Evolutionary conservation across 1,140 invertebrate genomes (phyloP), one percentile per base, ranked within the genome.

Genomic region (Caenorhabditis brenneri): DNA sequence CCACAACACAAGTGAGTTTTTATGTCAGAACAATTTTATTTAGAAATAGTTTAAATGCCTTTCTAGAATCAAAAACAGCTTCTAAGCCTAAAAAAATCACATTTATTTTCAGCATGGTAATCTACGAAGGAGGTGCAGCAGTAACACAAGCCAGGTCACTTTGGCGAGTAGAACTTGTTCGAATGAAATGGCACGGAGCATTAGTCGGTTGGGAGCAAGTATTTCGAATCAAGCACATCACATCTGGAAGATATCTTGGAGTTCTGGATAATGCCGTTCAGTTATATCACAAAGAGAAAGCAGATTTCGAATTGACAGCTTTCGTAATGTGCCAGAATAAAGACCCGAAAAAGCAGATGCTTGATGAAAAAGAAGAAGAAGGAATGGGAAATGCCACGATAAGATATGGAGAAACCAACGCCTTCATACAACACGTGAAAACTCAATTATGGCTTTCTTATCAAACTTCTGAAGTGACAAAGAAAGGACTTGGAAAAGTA

Each of bases 391-490:
- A 94, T 15, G 95, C 97, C 2, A 96, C 98, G 89, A 97, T 99
- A 88, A 98, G 98, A 91, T 99, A 99, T 91, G 98, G 97, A 90
- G 98, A 99, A 92, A 97, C 96, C 16, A 96, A 97, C 12, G 96
- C 98, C 42, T 98, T 99, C 88, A 94, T 99, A 58, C 97, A 99
- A 91, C 98, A 99, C 92, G 94, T 95, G 16, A 95, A 97, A 87
- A 95, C 95, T 36, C 95, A 95, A 7, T 93, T 98, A 2, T 99
- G 97, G 97, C 93, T 99, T 16, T 98, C 97, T 51, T 99, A 99
- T 91, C 97, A 97, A 94, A 96, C 96, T 16, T 98, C 96, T 91
- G 97, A 99, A 92, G 98, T 97, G 6, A 99, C 99, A 91, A 99
- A 99, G 92, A 96, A 98, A 92, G 98, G 98, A 36, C 94, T 98